A percentile compares a stretch with the other conserved stretches of the same genome.
Conservation (phyloP, 2,888 invertebrate genomes). For the Microplitis manilae region DNA sequence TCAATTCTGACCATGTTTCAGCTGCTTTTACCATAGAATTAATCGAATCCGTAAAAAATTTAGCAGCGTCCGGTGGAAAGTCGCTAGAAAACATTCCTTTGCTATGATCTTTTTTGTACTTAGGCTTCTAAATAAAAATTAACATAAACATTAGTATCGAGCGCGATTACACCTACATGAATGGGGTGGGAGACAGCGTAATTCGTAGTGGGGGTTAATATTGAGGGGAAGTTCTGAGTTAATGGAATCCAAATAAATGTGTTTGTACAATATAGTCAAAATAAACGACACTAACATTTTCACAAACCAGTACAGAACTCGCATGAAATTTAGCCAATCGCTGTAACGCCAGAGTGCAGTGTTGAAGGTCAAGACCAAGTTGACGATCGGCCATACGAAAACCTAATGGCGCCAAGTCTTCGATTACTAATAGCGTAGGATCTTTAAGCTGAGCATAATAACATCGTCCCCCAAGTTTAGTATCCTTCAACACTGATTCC, state of each 20-base stretch:
- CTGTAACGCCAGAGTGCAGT: slow-evolving; percentile 72
- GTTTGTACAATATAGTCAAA: too few relatives aligned
- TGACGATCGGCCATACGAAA: slow-evolving; percentile 74
- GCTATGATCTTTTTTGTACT: slow-evolving; percentile 48
- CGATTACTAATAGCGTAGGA: slow-evolving; percentile 71
- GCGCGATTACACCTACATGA: too few relatives aligned
- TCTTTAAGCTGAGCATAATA: slow-evolving; percentile 62
- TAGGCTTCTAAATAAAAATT: slow-evolving; percentile 56
- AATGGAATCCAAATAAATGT: too few relatives aligned
- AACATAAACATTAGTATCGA: background rate
- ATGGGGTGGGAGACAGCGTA: too few relatives aligned
- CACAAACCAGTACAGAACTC: slow-evolving; percentile 73
- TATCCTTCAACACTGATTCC: slow-evolving; percentile 56
- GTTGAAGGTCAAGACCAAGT: slow-evolving; percentile 74
- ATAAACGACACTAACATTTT: slow-evolving; percentile 70
- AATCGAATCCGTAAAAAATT: slow-evolving; percentile 50
- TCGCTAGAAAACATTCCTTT: slow-evolving; percentile 54
- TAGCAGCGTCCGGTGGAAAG: slow-evolving; percentile 44
- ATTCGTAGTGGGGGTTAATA: too few relatives aligned
- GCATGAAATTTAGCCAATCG: slow-evolving; percentile 76
- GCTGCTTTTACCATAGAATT: slow-evolving; percentile 50
- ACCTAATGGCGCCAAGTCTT: slow-evolving; percentile 75
- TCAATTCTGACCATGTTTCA: slow-evolving; percentile 57
- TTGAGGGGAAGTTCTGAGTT: background rate
- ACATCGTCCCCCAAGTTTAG: slow-evolving; percentile 59